Conservation (phyloP, 2,888 invertebrate species). For the Pandemis heparana region DNA sequence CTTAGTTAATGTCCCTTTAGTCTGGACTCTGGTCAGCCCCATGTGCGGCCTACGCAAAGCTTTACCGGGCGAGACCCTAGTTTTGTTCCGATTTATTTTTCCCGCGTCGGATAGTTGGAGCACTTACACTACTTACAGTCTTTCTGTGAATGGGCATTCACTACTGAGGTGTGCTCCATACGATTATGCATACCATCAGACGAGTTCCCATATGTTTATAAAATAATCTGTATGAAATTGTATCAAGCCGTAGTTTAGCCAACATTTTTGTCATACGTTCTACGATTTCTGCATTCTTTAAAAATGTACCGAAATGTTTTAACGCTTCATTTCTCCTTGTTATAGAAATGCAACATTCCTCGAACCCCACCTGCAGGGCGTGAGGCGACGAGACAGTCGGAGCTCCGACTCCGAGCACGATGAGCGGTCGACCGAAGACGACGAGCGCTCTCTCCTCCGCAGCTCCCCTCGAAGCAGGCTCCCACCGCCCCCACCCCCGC, state of each 20-base stretch:
- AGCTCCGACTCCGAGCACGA: slow-evolving; percentile 82
- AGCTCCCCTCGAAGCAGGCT: slow-evolving; percentile 78
- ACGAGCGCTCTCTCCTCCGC: slow-evolving; percentile 76
- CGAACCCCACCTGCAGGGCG: slow-evolving; percentile 90
- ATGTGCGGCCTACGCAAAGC: slow-evolving; percentile 60
- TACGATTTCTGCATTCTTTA: neutral
- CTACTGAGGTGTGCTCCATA: neutral
- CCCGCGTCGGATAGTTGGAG: neutral
- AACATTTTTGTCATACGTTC: too few species aligned
- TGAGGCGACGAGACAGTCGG: slow-evolving; percentile 81
- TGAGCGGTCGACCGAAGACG: slow-evolving; percentile 81
- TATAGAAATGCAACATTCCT: slow-evolving; percentile 91
- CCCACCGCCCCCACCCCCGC: slow-evolving; percentile 77
- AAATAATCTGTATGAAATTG: too few species aligned
- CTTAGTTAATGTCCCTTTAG: slow-evolving; percentile 82
- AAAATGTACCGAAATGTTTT: neutral
- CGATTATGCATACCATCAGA: too few species aligned
- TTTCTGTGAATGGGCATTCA: neutral
- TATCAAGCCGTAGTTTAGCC: too few species aligned
- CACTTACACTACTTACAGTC: neutral
- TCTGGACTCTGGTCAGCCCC: slow-evolving; percentile 78
- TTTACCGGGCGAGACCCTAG: slow-evolving; percentile 47
- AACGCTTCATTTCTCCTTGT: slow-evolving; percentile 57
- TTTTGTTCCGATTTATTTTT: slow-evolving; percentile 17
- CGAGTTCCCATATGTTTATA: neutral